Base-by-base conservation (phyloP, 2,888 invertebrate species). In the Capitulum mitella region DNA sequence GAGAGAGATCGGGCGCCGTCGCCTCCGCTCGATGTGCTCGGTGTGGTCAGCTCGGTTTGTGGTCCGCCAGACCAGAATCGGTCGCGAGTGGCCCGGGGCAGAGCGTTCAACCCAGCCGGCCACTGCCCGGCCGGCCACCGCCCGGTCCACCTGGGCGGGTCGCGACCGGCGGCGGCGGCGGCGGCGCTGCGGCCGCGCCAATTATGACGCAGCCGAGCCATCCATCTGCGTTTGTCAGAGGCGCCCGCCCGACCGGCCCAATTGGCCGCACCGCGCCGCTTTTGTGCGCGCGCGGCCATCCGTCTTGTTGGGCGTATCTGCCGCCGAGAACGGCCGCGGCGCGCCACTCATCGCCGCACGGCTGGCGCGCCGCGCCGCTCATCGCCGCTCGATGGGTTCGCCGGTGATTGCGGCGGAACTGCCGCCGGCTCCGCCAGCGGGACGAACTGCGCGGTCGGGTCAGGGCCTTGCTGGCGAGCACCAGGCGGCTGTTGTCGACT, bases 191-290 rank as follows among this genome's bases (percentile, higher is more conserved):
- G n/a, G 6, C 6, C n/a, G 22, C 54, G n/a, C 54, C n/a, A 54
- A 54, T 54, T 54, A 54, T 22, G 54, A 22, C 54, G n/a, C 22
- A 54, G n/a, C n/a, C 22, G 54, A 26, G 26, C 26, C 54, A 54
- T 54, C 54, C 54, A 54, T 54, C 54, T 54, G 54, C 54, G n/a
- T 54, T 54, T 54, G 54, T 54, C 54, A 54, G 54, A 54, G 54
- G 22, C 54, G 54, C 54, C 26, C 54, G 54, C 54, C 22, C 51
- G 19, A 14, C 12, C 51, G 51, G 54, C 54, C 54, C n/a, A 26
- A 2, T 54, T n/a, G 26, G 54, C n/a, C 54, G 54, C 12, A 8
- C 43, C 43, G 43, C 43, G 43, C 43, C 12, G 43, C 43, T 43
- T 43, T 43, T 43, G 43, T 43, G 5, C 6, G 12, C 54, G 54